Base-by-base conservation (phyloP, 2,888 invertebrate genomes). In the Pherbina coryleti region DNA sequence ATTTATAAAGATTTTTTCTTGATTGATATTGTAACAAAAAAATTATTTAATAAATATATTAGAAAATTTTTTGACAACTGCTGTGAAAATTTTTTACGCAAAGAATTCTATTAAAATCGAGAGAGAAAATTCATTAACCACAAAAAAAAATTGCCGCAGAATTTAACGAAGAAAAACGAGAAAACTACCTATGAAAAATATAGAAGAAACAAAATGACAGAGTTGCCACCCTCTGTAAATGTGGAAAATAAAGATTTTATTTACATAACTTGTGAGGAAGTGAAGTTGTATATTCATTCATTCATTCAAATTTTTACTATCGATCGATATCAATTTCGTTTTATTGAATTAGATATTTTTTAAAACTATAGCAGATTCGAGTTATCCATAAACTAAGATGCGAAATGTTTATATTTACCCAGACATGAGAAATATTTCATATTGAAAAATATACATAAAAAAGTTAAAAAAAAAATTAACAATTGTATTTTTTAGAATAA, bases 161-260 rank as follows among this genome's bases (percentile, higher is more conserved):
- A 79, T 69, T 78, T 76, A 69, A 79, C 78, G 78, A 78, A 79
- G 71, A 78, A 79, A 77, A 79, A 62, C 79, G 75, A 77, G 77
- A 79, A 77, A 79, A 77, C 71, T 78, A 69, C 57, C 75, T 79
- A 75, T 28, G 55, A 71, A 70, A 67, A 22, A 60, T 49, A 78
- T 34, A 70, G 28, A 31, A 60, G 51, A 53, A 71, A 55, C 28
- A 25, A 37, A 70, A 71, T 49, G 19, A 8, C 8, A 37, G 37
- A 5, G 55, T 37, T 69, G 49, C 72, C 67, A 77, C 17, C 8
- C 5, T 55, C 44, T 44, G 14, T 14, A 44, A 44, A 44, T 44
- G 11, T 14, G 14, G 11, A 11, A 44, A 7, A 4, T 31, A 4
- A 31, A 31, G 3, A 5, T 31, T 77, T 25, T 19, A n/a, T 34